Evolutionary conservation across 2,113 vertebrate genomes (phyloP), one percentile per base, ranked within the genome.

Genomic region (Heteronetta atricapilla): DNA sequence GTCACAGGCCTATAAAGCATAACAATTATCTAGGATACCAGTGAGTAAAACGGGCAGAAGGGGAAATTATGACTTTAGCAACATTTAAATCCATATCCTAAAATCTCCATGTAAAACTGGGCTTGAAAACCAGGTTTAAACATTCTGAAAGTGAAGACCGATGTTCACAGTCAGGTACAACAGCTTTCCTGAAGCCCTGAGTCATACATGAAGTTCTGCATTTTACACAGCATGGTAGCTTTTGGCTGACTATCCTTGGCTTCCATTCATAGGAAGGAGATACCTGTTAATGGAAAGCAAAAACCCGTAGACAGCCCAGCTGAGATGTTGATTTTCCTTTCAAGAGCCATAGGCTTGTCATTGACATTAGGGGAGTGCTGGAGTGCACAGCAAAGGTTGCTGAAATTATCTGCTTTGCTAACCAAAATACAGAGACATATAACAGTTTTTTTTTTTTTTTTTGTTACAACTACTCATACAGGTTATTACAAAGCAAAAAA

Each of bases 351-450:
- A 84, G 69, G 86, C 56, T 83, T 94, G 63, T 82, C 72, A 29
- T 4, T 94, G 82, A 52, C 48, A 67, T 96, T 94, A 88, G 16
- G 14, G 58, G 58, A 81, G 79, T 75, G 74, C 38, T 88, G 66
- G 69, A 90, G 68, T 90, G 68, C 60, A 72, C 68, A 72, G 46
- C 33, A 90, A 93, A 88, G 67, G 59, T 67, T 91, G 68, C n/a
- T 86, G 78, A 88, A 64, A 91, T 82, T 29, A 88, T 83, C 72
- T 91, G 36, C 72, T 90, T 90, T 95, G 56, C 38, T 83, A 88
- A 84, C 64, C 33, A 40, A 86, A 90, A 78, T 60, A 80, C 33
- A 67, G 58, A 68, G 64, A 91, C 55, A 46, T 14, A 66, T 60
- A 93, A 69, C 38, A 84, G 28, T 8, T 72, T 2, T 50, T 88